Conservation (phyloP, 2,888 invertebrate species). For the Loripinus fragilis region DNA sequence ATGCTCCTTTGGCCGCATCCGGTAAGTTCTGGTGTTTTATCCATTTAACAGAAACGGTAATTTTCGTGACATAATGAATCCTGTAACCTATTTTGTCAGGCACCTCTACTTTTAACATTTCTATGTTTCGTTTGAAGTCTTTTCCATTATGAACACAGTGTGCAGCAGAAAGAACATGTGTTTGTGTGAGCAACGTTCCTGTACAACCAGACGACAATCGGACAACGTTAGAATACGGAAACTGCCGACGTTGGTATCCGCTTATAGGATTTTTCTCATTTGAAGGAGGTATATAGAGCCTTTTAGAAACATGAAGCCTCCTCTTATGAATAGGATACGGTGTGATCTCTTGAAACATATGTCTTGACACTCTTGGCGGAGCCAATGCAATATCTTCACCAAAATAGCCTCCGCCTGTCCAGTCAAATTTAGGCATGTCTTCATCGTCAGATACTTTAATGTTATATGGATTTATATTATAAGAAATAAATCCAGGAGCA, state of each 20-base stretch:
- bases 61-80: constrained; percentile 73
- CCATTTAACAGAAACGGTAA: constrained; percentile 74
- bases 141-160: constrained; percentile 79
- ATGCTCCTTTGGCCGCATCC: constrained; percentile 63
- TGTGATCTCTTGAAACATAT: neutral
- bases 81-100: constrained; percentile 72
- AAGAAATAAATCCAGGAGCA: neutral
- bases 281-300: constrained; percentile 63
- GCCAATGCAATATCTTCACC: neutral
- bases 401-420: neutral
- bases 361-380: neutral
- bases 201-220: constrained; percentile 78
- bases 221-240: constrained; percentile 78
- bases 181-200: constrained; percentile 76
- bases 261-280: constrained; percentile 64
- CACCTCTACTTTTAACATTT: constrained; percentile 75
- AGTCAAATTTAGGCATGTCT: neutral
- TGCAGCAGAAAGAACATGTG: constrained; percentile 79
- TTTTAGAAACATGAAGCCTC: constrained; percentile 27
- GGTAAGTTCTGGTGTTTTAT: constrained; percentile 51
- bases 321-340: neutral
- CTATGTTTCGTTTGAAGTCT: constrained; percentile 68
- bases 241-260: constrained; percentile 65
- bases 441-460: neutral
- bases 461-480: neutral